Percentiles rank a stretch among this genome's conserved stretches.
phyloP scores from a whole-genome alignment of 2,888 invertebrate genomes.

The Epistrophella euchroma region DNA sequence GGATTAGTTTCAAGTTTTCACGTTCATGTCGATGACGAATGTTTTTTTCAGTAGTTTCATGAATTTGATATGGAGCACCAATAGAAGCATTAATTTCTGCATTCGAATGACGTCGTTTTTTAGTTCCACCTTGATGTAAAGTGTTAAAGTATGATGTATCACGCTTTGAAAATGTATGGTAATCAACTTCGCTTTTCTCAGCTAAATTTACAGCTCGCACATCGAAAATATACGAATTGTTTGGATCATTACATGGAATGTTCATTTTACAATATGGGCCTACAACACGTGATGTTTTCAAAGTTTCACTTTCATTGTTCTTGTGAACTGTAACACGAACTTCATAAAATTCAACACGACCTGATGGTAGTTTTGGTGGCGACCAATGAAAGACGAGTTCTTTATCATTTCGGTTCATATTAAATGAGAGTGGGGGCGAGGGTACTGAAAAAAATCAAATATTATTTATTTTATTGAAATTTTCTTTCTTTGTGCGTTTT shows the following conservation, averaged over 20 bases:
- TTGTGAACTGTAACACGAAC: conserved; percentile 80
- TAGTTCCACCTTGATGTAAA: conserved; percentile 46
- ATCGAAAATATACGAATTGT: conserved; percentile 75
- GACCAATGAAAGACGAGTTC: conserved; percentile 84
- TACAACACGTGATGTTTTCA: conserved; percentile 77
- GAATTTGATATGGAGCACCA: conserved; percentile 53
- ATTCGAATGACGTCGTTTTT: conserved; percentile 75
- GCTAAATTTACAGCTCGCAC: conserved; percentile 82
- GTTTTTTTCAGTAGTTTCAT: conserved; percentile 43
- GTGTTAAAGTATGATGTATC: conserved; percentile 33
- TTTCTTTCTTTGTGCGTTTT: too few species aligned
- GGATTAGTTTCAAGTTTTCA: conserved; percentile 52
- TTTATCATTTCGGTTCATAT: conserved; percentile 71
- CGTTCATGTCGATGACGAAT: conserved; percentile 70
- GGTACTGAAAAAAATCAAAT: conserved; percentile 78
- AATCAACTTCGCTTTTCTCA: conserved; percentile 75
- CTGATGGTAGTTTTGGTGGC: conserved; percentile 85
- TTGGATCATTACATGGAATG: conserved; percentile 77
- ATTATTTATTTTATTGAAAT: background rate
- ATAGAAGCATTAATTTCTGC: conserved; percentile 74
- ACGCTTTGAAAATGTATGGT: conserved; percentile 73
- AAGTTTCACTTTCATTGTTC: conserved; percentile 77
- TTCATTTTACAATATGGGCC: conserved; percentile 76
- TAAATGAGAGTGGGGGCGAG: conserved; percentile 77
- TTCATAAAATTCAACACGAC: conserved; percentile 86